These are phyloP conservation scores for Okamejei kenojei DNA, from an alignment of 2,797 vertebrate genomes.

Conservation along the genomic window DNA sequence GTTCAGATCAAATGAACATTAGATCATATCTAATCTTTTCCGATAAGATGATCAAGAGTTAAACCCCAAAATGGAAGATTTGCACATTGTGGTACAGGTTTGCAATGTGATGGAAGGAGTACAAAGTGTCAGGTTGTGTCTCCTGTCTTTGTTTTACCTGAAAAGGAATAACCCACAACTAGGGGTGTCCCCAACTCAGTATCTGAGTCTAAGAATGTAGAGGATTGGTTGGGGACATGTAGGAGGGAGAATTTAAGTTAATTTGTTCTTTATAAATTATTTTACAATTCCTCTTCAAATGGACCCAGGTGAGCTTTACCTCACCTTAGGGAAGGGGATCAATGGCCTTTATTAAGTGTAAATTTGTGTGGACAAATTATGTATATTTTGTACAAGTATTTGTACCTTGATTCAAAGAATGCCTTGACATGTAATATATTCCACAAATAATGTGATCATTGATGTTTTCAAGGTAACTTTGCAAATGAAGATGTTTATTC, in stretches of 20 bases:
- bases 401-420: constrained; percentile 12
- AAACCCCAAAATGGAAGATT: background rate
- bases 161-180: background rate
- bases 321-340: background rate
- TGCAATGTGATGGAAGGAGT: background rate
- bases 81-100: background rate
- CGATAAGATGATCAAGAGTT: background rate
- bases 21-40: background rate
- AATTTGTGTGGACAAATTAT: background rate
- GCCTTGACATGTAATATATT: constrained; percentile 5
- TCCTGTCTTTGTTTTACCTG: background rate
- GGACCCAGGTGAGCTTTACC: too few species aligned
- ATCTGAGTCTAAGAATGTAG: background rate
- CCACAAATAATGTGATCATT: constrained; percentile 15
- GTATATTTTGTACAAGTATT: constrained; percentile 6
- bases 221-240: background rate
- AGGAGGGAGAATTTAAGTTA: background rate
- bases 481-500: background rate
- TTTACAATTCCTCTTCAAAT: background rate
- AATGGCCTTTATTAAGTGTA: background rate
- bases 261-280: background rate
- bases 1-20: background rate
- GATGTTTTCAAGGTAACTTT: constrained; percentile 14
- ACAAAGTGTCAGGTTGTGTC: background rate
- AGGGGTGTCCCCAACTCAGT: background rate